phyloP scores from a whole-genome alignment of 2,797 vertebrate genomes.

The Molossus molossus region DNA sequence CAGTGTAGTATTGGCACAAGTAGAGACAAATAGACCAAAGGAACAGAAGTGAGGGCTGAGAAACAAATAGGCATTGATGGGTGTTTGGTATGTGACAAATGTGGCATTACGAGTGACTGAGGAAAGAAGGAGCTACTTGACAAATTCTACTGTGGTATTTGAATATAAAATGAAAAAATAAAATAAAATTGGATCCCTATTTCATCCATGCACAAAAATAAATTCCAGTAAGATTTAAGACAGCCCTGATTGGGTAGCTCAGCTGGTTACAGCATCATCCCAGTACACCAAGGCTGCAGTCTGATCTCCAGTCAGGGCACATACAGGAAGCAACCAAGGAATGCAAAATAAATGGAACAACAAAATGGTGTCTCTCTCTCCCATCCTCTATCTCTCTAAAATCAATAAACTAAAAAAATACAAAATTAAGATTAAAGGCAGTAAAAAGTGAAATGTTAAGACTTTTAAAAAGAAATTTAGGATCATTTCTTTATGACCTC shows the following conservation, averaged over 20 bases:
- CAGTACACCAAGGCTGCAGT: no score
- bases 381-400: no score
- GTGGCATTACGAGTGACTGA: neutral
- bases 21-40: neutral
- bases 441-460: neutral
- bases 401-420: no score
- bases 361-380: no score
- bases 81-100: neutral
- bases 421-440: no score
- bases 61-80: neutral
- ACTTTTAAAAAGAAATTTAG: neutral
- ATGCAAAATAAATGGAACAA: no score
- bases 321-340: no score
- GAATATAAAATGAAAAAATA: neutral
- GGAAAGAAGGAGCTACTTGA: neutral
- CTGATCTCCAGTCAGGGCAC: no score
- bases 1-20: neutral
- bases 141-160: neutral
- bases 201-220: neutral
- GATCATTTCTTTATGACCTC: neutral
- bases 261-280: no score
- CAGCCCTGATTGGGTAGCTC: neutral
- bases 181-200: neutral
- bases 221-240: neutral
- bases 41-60: neutral